Base-by-base conservation (phyloP, 2,888 invertebrate genomes). In the Opisthograptis luteolata region DNA sequence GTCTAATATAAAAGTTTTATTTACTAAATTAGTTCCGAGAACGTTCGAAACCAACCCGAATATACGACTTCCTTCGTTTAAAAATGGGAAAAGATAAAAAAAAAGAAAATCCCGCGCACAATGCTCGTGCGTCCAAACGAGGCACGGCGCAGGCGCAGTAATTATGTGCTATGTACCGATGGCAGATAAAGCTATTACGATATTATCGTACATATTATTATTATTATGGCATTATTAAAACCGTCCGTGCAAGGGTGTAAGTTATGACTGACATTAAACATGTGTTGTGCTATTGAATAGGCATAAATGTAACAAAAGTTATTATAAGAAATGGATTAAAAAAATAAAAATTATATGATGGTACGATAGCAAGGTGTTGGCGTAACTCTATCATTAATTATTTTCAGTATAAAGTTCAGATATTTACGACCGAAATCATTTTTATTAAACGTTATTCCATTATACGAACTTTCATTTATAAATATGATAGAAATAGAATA, bases 51-150 rank as follows among this genome's bases (percentile, higher is more conserved):
- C 54, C 44, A 51, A 58, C 55, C 60, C 60, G 63, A 60, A 73
- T 71, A 73, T 81, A 86, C 73, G 79, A 83, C 88, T 88, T 88
- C 87, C 88, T 86, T 66, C 54, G 70, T 76, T 81, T 81, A 77
- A 83, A 86, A 86, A 83, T 79, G 81, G 77, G 71, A 73, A 77
- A 79, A 76, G 73, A 74, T 69, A 74, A 70, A 79, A 77, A 77
- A 78, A 77, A 77, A 78, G 72, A 73, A 75, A 70, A 75, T 69
- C 72, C 67, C 68, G 69, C 44, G 62, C 74, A 87, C 84, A 84
- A 83, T 87, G 83, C 79, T 76, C 76, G 66, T 66, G 70, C 78
- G 73, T 63, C 76, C 76, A 77, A 80, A 82, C 80, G 80, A 84
- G 79, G 79, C 77, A 79, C 82, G 68, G 72, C 64, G 71, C 67